Percentiles rank a stretch among this genome's conserved stretches.
phyloP scores from a whole-genome alignment of 2,797 vertebrate genomes.

The Naso thynnoides region DNA sequence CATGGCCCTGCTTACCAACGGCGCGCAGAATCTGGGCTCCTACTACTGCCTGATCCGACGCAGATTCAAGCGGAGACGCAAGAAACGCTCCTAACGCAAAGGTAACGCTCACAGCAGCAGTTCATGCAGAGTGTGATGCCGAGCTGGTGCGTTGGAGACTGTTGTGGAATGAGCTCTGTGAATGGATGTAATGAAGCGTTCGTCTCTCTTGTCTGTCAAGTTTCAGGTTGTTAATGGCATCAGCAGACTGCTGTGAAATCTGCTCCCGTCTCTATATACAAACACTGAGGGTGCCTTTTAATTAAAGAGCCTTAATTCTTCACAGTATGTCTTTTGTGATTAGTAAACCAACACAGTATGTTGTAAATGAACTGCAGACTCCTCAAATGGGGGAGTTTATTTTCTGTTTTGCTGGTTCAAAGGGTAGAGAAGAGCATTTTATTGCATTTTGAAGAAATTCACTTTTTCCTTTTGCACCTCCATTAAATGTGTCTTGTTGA shows the following conservation, averaged over 20 bases:
- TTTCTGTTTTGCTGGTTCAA: neutral
- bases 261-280: neutral
- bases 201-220: neutral
- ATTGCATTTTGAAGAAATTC: neutral
- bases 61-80: conserved; percentile 87
- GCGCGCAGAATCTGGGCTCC: conserved; percentile 73
- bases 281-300: neutral
- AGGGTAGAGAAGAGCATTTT: neutral
- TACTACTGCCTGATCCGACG: conserved; percentile 78
- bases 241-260: conserved; percentile 12
- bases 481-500: neutral
- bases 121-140: conserved; percentile 11
- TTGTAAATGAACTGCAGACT: neutral
- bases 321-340: neutral
- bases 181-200: neutral
- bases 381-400: neutral
- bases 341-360: neutral
- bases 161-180: neutral
- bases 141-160: conserved; percentile 26
- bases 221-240: conserved; percentile 8
- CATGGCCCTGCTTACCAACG: conserved; percentile 80
- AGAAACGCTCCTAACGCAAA: conserved; percentile 87
- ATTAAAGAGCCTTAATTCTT: neutral
- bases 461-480: neutral
- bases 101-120: conserved; percentile 78